A percentile compares a stretch with the other conserved stretches of the same genome.
phyloP scores from a whole-genome alignment of 2,797 vertebrate species.

The Yasuhikotakia modesta region DNA sequence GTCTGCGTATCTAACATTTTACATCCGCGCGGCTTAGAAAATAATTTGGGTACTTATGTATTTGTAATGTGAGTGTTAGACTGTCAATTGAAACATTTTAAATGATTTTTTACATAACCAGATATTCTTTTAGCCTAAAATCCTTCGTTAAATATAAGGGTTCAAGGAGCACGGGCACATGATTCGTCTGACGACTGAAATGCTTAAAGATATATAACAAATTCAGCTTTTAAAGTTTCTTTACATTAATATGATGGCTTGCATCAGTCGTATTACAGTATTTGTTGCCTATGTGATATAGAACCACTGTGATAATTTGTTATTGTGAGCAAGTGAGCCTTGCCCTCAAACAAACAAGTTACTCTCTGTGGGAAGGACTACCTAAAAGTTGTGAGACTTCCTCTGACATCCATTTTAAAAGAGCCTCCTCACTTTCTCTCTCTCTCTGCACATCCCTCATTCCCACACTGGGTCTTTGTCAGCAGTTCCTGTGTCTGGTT shows the following conservation, averaged over 20 bases:
- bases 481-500: slow-evolving; percentile 86
- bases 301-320: background rate
- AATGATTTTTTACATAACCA: too few relatives aligned
- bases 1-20: too few relatives aligned
- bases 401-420: slow-evolving; percentile 85
- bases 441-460: slow-evolving; percentile 80
- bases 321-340: background rate
- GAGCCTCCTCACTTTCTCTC: slow-evolving; percentile 71
- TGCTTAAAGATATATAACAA: slow-evolving; percentile 19
- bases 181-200: background rate
- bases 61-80: background rate
- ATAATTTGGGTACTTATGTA: background rate
- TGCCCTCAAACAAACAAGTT: slow-evolving; percentile 71
- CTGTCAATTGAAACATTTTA: background rate
- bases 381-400: slow-evolving; percentile 78
- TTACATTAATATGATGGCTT: background rate
- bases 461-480: slow-evolving; percentile 93
- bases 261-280: background rate
- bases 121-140: background rate
- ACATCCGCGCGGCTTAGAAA: background rate
- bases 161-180: slow-evolving; percentile 1
- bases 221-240: background rate
- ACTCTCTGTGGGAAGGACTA: slow-evolving; percentile 69
- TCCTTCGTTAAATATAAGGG: background rate
- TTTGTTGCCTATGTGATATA: slow-evolving; percentile 29